Base-by-base conservation (phyloP, 2,888 invertebrate species). In the Leptopilina syphax region DNA sequence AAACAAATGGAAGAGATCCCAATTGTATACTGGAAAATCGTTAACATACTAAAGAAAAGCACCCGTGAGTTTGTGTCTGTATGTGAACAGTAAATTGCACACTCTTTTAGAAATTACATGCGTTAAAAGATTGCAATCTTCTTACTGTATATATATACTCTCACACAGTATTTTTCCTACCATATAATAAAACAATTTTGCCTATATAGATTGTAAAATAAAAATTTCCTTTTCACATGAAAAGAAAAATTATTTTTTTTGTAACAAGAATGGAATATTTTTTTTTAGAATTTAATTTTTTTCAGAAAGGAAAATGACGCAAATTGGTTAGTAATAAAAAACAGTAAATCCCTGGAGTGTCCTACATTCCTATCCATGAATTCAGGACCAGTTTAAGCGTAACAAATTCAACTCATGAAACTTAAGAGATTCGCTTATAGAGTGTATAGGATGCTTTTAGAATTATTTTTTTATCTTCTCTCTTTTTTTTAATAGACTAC, bases 21-120 rank as follows among this genome's bases (percentile, higher is more conserved):
- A 24, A 27, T 54, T 70, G 68, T 27, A 50, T 50, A 27, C 50
- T 70, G 27, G 13, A 70, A 70, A 70, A 70, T 70, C 68, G 68
- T 70, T 70, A 70, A 70, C 50, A 70, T 2, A 24, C 50, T 70
- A 50, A 70, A 50, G 50, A 47, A 70, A 70, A 50, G 13, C 50
- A 70, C 50, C 27, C 12, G 50, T 50, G 50, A 50, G 12, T 7
- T 44, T 50, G 44, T 50, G 34, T 34, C 4, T 34, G 34, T 34
- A 34, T 34, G 13, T 70, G 24, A 24, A 12, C 8, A n/a, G 27
- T 24, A 70, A 50, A 54, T 50, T 50, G 68, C 24, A 27, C 24
- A 27, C 24, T 70, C 50, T 12, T 50, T 70, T 13, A 70, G 27
- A 27, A 70, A 54, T 50, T 70, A 27, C 27, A 24, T 3, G 12